Evolutionary conservation across 2,888 invertebrate genomes (phyloP).

Genomic region (Torymus texanus): DNA sequence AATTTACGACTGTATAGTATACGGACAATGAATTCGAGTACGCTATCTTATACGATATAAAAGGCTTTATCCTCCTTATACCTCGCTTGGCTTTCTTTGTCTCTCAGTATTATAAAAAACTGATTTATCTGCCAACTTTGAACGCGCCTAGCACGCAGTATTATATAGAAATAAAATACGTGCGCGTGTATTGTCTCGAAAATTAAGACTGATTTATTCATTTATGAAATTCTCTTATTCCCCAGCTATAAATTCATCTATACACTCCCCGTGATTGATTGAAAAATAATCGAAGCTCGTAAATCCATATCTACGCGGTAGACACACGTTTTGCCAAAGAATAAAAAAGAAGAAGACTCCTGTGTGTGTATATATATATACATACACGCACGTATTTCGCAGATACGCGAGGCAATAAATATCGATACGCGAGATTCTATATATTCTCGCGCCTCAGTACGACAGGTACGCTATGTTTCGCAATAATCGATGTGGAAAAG

Average conservation of each 20-base stretch:
- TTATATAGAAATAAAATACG: constrained; percentile 21
- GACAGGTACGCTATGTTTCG: constrained; percentile 31
- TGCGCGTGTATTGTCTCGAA: constrained; percentile 16
- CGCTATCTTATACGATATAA: constrained; percentile 26
- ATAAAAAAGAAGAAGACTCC: neutral
- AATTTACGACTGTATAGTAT: constrained; percentile 37
- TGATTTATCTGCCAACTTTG: constrained; percentile 36
- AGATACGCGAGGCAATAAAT: constrained; percentile 19
- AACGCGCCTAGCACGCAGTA: neutral
- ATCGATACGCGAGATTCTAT: constrained; percentile 1
- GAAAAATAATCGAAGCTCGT: constrained; percentile 40
- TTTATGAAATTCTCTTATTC: constrained; percentile 16
- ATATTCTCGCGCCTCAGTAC: neutral
- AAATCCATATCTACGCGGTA: neutral
- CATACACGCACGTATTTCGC: too few relatives aligned
- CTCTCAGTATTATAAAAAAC: constrained; percentile 34
- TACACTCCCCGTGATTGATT: constrained; percentile 25
- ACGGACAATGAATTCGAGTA: constrained; percentile 42
- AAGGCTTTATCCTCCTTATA: constrained; percentile 33
- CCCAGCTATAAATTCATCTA: constrained; percentile 13
- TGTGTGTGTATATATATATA: neutral
- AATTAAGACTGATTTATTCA: constrained; percentile 44
- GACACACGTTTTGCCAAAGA: neutral
- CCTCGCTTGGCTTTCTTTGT: constrained; percentile 24
- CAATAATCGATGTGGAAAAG: neutral